Evolutionary conservation across 2,113 vertebrate genomes (phyloP).

Genomic region (Calyptommatus sinebrachiatus): DNA sequence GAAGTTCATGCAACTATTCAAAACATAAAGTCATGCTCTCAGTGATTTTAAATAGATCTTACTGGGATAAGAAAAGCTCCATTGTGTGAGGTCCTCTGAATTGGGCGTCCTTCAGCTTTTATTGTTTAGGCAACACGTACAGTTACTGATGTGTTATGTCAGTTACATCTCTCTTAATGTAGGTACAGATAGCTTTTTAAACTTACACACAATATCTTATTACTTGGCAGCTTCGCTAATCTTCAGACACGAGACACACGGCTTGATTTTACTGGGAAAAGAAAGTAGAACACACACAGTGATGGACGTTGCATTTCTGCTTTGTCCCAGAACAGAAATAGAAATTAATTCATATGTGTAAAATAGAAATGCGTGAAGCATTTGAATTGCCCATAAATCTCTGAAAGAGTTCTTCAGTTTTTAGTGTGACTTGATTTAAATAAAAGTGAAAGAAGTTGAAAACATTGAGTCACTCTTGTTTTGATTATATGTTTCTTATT

Average conservation of each 20-base stretch:
- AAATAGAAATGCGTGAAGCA: background rate
- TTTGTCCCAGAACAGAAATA: constrained; percentile 16
- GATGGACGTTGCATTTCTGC: background rate
- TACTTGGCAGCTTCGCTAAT: constrained; percentile 27
- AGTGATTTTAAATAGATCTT: constrained; percentile 6
- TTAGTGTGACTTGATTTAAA: too few species aligned
- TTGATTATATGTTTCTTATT: constrained; percentile 7
- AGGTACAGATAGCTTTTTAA: constrained; percentile 23
- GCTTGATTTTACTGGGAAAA: constrained; percentile 31
- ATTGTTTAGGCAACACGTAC: background rate
- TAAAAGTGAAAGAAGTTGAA: too few species aligned
- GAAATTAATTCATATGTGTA: background rate
- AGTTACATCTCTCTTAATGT: constrained; percentile 28
- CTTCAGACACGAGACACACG: constrained; percentile 17
- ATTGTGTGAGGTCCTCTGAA: constrained; percentile 32
- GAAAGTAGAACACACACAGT: background rate
- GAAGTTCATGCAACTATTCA: background rate
- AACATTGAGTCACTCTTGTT: too few species aligned
- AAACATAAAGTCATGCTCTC: background rate
- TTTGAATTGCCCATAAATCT: constrained; percentile 16
- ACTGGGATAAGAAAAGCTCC: constrained; percentile 2
- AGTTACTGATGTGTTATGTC: background rate
- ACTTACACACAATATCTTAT: constrained; percentile 30
- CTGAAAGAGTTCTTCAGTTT: background rate
- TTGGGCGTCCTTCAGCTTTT: constrained; percentile 20